phyloP scores from a whole-genome alignment of 2,113 vertebrate genomes.

The Halcyon malimbica region DNA sequence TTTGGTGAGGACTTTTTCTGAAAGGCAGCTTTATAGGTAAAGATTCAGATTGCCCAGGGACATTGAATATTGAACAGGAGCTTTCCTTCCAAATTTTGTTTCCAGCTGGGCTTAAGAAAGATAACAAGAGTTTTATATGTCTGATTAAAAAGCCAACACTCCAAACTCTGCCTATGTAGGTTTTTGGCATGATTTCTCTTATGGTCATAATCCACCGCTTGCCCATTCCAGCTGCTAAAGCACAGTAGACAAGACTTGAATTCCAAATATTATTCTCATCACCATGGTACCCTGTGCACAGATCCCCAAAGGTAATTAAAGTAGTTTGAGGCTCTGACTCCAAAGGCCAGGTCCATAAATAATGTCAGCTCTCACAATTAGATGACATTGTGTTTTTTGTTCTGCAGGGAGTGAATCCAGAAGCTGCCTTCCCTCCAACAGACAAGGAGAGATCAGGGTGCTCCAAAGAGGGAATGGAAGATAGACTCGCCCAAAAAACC shows the following conservation, averaged over 20 bases:
- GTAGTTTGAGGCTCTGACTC: constrained; percentile 51
- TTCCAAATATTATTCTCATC: constrained; percentile 58
- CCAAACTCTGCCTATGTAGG: not conserved
- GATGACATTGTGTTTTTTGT: not conserved
- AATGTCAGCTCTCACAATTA: constrained; percentile 42
- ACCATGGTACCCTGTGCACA: constrained; percentile 38
- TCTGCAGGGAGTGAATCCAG: not conserved
- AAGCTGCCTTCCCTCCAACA: not conserved
- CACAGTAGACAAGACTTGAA: constrained; percentile 45
- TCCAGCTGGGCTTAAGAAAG: constrained; percentile 49
- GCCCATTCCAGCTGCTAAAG: constrained; percentile 58
- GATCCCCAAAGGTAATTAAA: constrained; percentile 57
- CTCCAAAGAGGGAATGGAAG: not conserved
- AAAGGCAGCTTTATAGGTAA: constrained; percentile 11
- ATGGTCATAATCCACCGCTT: constrained; percentile 49
- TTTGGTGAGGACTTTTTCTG: not conserved
- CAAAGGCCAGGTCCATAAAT: constrained; percentile 61
- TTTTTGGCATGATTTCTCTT: constrained; percentile 27
- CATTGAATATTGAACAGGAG: constrained; percentile 30
- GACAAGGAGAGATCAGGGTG: not conserved
- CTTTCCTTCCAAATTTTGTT: constrained; percentile 53
- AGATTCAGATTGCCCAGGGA: not conserved
- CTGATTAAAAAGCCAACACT: constrained; percentile 48
- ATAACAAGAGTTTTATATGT: constrained; percentile 29
- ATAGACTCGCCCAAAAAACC: not conserved